Evolutionary conservation across 2,113 vertebrate genomes (phyloP).

Genomic region (Hippocampus mohnikei): DNA sequence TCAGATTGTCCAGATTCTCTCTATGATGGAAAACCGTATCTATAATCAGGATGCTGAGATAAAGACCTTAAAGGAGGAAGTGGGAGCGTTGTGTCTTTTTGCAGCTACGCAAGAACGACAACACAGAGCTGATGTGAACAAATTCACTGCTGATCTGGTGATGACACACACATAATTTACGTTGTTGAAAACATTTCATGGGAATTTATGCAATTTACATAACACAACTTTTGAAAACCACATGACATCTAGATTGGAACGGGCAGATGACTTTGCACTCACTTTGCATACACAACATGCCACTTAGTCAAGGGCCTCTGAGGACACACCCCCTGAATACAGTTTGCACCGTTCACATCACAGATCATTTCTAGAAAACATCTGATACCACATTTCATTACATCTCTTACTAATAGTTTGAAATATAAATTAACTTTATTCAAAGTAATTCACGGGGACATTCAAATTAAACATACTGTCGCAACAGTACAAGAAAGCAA

Average conservation of each 20-base stretch:
- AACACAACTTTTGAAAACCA: no score
- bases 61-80: constrained; percentile 58
- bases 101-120: constrained; percentile 50
- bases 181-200: neutral
- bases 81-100: constrained; percentile 42
- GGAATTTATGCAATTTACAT: neutral
- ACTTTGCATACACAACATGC: no score
- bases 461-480: neutral
- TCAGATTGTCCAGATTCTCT: constrained; percentile 75
- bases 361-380: no score
- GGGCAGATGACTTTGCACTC: no score
- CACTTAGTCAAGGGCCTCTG: no score
- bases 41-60: constrained; percentile 54
- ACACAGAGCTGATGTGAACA: constrained; percentile 40
- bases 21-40: constrained; percentile 63
- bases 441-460: neutral
- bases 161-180: neutral
- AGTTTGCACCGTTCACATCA: no score
- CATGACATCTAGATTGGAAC: no score
- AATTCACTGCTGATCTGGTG: constrained; percentile 61
- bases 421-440: no score
- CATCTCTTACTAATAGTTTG: no score
- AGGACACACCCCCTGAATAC: no score
- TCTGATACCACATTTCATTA: no score
- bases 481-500: neutral